These are phyloP conservation scores for Drosophila baimaii DNA, from an alignment of 1,140 invertebrate genomes.

Conservation along the genomic window DNA sequence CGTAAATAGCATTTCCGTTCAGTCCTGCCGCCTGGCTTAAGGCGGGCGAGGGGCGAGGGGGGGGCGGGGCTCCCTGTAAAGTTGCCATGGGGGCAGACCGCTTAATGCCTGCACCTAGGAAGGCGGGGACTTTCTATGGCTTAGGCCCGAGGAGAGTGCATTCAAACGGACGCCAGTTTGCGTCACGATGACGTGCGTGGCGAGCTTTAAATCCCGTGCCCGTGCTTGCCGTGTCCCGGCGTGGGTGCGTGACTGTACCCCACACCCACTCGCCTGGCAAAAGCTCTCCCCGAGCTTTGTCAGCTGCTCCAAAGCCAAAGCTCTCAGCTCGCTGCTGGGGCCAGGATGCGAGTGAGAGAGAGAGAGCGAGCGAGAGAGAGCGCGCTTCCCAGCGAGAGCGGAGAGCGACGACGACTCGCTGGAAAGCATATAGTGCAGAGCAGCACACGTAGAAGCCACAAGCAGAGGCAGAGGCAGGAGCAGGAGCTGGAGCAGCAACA, in stretches of 20 bases:
- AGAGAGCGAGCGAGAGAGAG: neutral
- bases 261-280: neutral
- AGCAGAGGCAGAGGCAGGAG: slow-evolving; percentile 1
- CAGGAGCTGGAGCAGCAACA: slow-evolving; percentile 43
- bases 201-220: slow-evolving; percentile 21
- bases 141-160: slow-evolving; percentile 15
- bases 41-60: slow-evolving; percentile 3
- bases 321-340: neutral
- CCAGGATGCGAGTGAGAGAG: slow-evolving; percentile 7
- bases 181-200: slow-evolving; percentile 15
- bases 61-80: too few relatives aligned
- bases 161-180: neutral
- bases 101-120: slow-evolving; percentile 3
- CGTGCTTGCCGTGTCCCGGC: slow-evolving; percentile 3
- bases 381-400: neutral
- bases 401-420: slow-evolving; percentile 14
- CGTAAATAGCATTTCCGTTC: slow-evolving; percentile 9
- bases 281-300: slow-evolving; percentile 23
- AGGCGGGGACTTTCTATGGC: slow-evolving; percentile 10
- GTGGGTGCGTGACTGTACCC: slow-evolving; percentile 18
- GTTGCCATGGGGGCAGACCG: slow-evolving; percentile 3
- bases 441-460: neutral
- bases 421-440: slow-evolving; percentile 7
- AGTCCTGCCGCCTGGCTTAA: neutral
- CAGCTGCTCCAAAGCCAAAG: slow-evolving; percentile 22